Conservation (phyloP, 2,797 vertebrate species). For the Cheirogaleus major region DNA sequence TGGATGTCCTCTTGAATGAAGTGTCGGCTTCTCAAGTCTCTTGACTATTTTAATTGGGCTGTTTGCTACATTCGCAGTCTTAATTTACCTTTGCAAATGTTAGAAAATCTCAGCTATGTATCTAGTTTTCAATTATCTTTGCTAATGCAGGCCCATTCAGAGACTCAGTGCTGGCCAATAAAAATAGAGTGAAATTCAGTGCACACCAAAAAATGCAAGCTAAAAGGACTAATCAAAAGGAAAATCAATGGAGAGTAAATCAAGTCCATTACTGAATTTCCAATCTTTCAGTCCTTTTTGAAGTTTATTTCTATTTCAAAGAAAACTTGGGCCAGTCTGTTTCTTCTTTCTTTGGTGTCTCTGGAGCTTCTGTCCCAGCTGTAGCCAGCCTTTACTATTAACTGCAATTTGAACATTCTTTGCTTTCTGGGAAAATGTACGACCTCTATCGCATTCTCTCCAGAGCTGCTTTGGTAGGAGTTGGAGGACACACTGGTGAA, state of each 20-base stretch:
- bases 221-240: not conserved
- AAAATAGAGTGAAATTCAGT: conserved; percentile 24
- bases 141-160: not conserved
- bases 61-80: not conserved
- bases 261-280: not conserved
- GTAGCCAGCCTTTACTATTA: not conserved
- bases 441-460: not conserved
- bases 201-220: not conserved
- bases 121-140: not conserved
- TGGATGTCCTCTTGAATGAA: not conserved
- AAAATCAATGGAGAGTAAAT: not conserved
- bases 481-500: not conserved
- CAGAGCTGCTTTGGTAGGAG: not conserved
- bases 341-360: conserved; percentile 20
- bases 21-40: not conserved
- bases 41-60: not conserved
- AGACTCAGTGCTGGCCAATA: not conserved
- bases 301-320: not conserved
- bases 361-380: not conserved
- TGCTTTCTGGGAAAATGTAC: not conserved
- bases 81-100: conserved; percentile 15
- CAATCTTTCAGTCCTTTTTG: conserved; percentile 8
- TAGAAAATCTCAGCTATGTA: not conserved
- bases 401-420: not conserved
- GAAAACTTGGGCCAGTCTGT: not conserved